These are phyloP conservation scores for Aphodius granarius DNA, from an alignment of 2,888 invertebrate species.

Conservation along the genomic window DNA sequence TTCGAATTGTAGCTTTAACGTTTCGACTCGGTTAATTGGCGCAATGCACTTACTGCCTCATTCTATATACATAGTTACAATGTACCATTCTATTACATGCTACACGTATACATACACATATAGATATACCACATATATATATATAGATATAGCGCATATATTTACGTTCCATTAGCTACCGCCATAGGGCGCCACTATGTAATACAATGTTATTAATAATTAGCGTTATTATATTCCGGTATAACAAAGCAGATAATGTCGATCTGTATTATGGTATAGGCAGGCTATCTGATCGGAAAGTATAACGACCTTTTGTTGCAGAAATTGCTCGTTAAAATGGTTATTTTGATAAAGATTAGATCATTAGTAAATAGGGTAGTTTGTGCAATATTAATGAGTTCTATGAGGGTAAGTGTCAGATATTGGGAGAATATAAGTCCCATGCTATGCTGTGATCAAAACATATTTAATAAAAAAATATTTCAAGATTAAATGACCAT, in stretches of 20 bases:
- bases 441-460: no score
- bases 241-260: background rate
- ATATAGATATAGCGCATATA: no score
- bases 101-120: no score
- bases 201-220: background rate
- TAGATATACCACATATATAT: no score
- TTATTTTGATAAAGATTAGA: no score
- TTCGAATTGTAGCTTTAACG: background rate
- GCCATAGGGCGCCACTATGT: background rate
- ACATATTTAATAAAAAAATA: no score
- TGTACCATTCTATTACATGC: background rate
- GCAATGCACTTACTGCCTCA: background rate
- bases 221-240: background rate
- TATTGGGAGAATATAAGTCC: no score
- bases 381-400: no score
- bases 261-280: no score
- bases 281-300: background rate
- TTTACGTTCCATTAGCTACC: background rate
- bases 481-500: no score
- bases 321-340: background rate
- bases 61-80: background rate
- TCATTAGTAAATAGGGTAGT: no score
- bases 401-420: no score
- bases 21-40: background rate
- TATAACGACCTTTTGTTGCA: background rate